Percentiles rank a stretch among this genome's conserved stretches.
These are phyloP conservation scores for Chionodraco myersi DNA, from an alignment of 2,113 vertebrate species.

Conservation along the genomic window DNA sequence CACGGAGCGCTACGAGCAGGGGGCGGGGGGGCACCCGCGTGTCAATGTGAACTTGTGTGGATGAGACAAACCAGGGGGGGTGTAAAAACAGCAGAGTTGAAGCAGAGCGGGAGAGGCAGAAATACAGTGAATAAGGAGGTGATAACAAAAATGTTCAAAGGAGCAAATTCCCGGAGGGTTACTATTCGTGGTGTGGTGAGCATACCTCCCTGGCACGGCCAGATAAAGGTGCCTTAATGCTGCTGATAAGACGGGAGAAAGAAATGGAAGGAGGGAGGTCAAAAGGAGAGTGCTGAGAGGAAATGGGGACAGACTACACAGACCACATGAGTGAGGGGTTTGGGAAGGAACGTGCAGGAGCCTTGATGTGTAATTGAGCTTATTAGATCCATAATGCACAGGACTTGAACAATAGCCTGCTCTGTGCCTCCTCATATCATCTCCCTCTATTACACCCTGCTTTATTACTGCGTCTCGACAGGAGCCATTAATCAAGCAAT, in stretches of 20 bases:
- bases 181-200: slow-evolving; percentile 69
- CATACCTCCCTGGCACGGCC: slow-evolving; percentile 62
- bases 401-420: slow-evolving; percentile 36
- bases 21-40: background rate
- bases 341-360: background rate
- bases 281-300: slow-evolving; percentile 25
- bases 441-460: slow-evolving; percentile 35
- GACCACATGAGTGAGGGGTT: background rate
- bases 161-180: slow-evolving; percentile 67
- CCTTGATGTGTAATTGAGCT: slow-evolving; percentile 4
- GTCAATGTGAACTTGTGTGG: slow-evolving; percentile 23
- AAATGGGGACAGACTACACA: background rate
- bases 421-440: slow-evolving; percentile 20
- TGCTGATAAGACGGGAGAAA: slow-evolving; percentile 65
- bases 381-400: slow-evolving; percentile 66
- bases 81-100: slow-evolving; percentile 37
- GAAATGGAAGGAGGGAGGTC: slow-evolving; percentile 45
- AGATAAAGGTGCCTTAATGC: slow-evolving; percentile 69
- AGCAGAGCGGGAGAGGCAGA: slow-evolving; percentile 19
- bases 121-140: slow-evolving; percentile 16
- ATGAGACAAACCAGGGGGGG: slow-evolving; percentile 46
- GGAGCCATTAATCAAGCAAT: slow-evolving; percentile 26
- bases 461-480: slow-evolving; percentile 31
- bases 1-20: slow-evolving; percentile 60
- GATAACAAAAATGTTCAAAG: slow-evolving; percentile 59